phyloP scores from a whole-genome alignment of 2,113 vertebrate species.

The Dicaeum eximium region DNA sequence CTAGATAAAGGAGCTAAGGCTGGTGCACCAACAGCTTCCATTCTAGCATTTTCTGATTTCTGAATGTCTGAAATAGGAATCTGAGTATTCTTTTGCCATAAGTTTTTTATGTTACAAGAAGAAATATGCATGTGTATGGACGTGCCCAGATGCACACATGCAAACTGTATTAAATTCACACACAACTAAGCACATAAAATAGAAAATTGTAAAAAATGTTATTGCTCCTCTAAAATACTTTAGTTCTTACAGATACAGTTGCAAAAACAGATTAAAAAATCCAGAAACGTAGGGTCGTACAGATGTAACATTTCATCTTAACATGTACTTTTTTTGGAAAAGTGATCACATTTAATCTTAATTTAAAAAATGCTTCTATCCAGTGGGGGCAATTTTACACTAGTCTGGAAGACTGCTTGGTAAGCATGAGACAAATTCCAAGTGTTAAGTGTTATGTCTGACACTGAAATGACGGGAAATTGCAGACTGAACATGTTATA shows the following conservation, averaged over 20 bases:
- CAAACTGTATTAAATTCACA: background rate
- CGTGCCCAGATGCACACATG: background rate
- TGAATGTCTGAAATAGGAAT: background rate
- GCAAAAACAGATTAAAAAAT: background rate
- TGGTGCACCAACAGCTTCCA: background rate
- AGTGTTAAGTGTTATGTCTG: background rate
- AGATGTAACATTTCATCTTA: background rate
- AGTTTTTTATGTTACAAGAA: background rate
- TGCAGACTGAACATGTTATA: background rate
- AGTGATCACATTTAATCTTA: background rate
- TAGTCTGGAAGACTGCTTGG: background rate
- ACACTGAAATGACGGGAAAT: background rate
- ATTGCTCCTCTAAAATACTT: background rate
- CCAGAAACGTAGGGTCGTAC: background rate
- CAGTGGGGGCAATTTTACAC: background rate
- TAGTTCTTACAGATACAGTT: background rate
- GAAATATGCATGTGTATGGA: background rate
- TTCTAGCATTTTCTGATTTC: background rate
- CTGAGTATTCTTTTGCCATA: background rate
- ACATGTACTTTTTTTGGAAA: background rate
- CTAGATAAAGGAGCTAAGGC: background rate
- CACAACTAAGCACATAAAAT: background rate
- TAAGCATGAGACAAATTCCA: conserved; percentile 7
- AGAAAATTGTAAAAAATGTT: background rate
- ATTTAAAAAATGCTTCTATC: conserved; percentile 5